Conservation (phyloP, 2,888 invertebrate species). For the Platycheirus albimanus region DNA sequence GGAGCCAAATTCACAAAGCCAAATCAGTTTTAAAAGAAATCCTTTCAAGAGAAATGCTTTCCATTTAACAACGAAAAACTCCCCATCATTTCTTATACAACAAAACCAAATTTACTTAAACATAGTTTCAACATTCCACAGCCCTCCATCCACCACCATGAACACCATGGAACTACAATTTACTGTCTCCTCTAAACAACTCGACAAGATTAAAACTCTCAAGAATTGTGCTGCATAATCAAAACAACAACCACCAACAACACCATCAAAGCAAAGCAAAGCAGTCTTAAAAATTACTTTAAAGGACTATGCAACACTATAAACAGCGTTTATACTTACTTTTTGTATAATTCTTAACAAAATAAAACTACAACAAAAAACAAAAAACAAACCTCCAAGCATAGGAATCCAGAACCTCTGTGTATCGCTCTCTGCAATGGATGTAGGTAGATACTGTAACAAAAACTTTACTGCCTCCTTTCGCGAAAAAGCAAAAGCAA, state of each 20-base stretch:
- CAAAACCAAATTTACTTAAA: background rate
- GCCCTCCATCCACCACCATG: no score
- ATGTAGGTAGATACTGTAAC: background rate
- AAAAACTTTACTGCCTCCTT: conserved; percentile 22
- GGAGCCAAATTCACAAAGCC: background rate
- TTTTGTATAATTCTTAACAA: conserved; percentile 28
- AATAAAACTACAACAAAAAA: conserved; percentile 6
- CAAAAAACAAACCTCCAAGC: background rate
- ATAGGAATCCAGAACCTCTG: conserved; percentile 30
- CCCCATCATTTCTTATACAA: background rate
- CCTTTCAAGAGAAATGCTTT: background rate
- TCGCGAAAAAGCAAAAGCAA: conserved; percentile 31
- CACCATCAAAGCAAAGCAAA: no score
- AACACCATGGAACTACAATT: conserved; percentile 8
- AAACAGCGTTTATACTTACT: background rate
- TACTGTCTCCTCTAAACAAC: conserved; percentile 40
- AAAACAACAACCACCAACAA: conserved; percentile 1
- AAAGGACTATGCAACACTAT: background rate
- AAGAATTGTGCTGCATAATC: conserved; percentile 42
- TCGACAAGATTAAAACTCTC: conserved; percentile 58
- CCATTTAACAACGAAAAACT: background rate
- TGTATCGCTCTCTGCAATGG: background rate
- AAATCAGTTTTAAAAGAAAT: background rate
- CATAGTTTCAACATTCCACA: no score
- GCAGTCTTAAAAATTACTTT: conserved; percentile 15